phyloP scores from a whole-genome alignment of 37 sponge, comb jelly and placozoan genomes.

The Theonella swinhoei region DNA sequence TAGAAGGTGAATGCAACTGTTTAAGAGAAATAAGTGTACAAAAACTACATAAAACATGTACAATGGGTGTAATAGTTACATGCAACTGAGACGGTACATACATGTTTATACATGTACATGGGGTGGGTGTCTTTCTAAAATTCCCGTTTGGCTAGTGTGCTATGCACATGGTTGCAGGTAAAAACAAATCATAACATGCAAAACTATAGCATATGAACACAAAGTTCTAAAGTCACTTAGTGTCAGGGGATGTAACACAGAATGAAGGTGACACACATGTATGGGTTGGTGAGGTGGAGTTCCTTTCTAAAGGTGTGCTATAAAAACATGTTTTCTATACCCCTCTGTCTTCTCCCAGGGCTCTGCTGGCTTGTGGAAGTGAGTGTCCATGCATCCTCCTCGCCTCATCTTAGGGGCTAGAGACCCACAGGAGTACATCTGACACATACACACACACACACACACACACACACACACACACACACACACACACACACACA shows the following conservation, averaged over 20 bases:
- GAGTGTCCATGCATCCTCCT: constrained; percentile 78
- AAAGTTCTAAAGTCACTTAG: background rate
- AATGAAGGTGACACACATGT: background rate
- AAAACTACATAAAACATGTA: too few relatives aligned
- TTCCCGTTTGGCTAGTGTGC: too few relatives aligned
- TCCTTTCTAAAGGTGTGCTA: background rate
- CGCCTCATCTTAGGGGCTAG: constrained; percentile 91
- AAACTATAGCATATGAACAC: background rate
- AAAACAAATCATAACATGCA: background rate
- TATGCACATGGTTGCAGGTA: background rate
- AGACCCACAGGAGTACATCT: constrained; percentile 97
- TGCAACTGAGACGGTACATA: too few relatives aligned
- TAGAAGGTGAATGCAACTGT: constrained; percentile 77
- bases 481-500: too few relatives aligned
- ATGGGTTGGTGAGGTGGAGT: background rate
- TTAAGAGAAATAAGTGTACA: too few relatives aligned
- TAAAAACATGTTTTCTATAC: constrained; percentile 36
- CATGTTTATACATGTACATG: too few relatives aligned
- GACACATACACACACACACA: constrained; percentile 12
- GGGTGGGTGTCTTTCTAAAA: too few relatives aligned
- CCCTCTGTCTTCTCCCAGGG: constrained; percentile 97
- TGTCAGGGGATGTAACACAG: background rate
- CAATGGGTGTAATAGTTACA: too few relatives aligned
- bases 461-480: background rate
- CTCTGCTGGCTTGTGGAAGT: constrained; percentile 84